Conservation (phyloP, 2,797 vertebrate genomes). For the Propithecus deckenii region DNA sequence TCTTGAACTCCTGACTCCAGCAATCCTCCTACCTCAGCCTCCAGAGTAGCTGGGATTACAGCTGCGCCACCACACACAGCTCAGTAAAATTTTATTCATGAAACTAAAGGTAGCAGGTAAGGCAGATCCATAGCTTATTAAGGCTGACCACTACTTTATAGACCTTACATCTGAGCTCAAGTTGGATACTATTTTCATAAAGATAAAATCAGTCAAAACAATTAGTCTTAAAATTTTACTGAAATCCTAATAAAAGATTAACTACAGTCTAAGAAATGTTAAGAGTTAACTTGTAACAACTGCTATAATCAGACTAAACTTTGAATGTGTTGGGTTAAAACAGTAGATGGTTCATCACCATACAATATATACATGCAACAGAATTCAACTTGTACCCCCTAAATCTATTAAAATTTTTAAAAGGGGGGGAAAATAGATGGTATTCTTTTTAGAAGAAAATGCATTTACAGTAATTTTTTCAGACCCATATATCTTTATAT, state of each 20-base stretch:
- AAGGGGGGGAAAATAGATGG: neutral
- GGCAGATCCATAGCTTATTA: neutral
- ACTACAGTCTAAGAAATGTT: neutral
- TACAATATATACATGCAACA: neutral
- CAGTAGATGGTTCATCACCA: neutral
- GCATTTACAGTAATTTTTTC: neutral
- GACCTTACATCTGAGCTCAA: neutral
- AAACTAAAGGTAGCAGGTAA: neutral
- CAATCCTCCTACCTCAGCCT: neutral
- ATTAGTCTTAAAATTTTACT: conserved; percentile 23
- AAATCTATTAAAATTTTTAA: neutral
- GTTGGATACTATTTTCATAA: neutral
- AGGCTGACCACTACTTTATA: neutral
- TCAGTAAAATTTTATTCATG: neutral
- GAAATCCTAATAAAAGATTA: conserved; percentile 22
- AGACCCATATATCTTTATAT: neutral
- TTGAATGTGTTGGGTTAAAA: neutral
- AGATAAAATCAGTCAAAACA: neutral
- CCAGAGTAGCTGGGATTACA: neutral
- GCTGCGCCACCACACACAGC: neutral
- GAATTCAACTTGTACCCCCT: neutral
- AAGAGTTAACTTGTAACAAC: neutral
- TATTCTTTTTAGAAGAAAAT: neutral
- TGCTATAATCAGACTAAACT: neutral
- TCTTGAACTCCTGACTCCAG: neutral